Evolutionary conservation across 2,113 vertebrate species (phyloP).

Genomic region (Oenanthe melanoleuca): DNA sequence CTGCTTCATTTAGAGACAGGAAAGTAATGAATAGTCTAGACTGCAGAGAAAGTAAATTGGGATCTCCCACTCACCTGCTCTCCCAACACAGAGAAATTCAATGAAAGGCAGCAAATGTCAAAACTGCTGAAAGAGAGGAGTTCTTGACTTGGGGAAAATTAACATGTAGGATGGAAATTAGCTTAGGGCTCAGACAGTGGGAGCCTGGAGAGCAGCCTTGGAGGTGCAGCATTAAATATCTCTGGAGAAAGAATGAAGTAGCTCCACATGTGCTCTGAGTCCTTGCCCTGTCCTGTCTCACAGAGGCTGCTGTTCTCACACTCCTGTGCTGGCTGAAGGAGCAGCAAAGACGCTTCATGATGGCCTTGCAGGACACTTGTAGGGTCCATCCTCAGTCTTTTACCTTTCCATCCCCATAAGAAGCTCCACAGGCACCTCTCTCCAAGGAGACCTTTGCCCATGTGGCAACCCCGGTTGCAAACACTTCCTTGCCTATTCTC

Average conservation of each 20-base stretch:
- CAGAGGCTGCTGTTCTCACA: neutral
- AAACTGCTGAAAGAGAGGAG: neutral
- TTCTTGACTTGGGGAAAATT: constrained; percentile 33
- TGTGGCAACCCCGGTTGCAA: neutral
- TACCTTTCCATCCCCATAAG: neutral
- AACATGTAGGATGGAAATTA: neutral
- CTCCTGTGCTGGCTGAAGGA: neutral
- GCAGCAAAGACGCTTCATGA: fast-evolving
- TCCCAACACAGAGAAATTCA: constrained; percentile 13
- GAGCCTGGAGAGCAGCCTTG: fast-evolving
- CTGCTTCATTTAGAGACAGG: constrained; percentile 57
- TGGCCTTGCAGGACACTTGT: fast-evolving
- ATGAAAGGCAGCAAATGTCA: constrained; percentile 48
- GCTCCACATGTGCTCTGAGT: neutral
- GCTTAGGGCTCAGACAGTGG: neutral
- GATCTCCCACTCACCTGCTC: constrained; percentile 56
- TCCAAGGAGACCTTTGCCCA: neutral
- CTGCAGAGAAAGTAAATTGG: constrained; percentile 59
- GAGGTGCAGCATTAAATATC: neutral
- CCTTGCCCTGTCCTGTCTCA: neutral
- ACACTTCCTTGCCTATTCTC: neutral
- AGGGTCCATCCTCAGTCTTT: neutral
- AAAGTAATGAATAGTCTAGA: constrained; percentile 70
- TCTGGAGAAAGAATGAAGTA: neutral
- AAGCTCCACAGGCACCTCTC: neutral